phyloP scores from a whole-genome alignment of 2,113 vertebrate species.

The Brachionichthys hirsutus region DNA sequence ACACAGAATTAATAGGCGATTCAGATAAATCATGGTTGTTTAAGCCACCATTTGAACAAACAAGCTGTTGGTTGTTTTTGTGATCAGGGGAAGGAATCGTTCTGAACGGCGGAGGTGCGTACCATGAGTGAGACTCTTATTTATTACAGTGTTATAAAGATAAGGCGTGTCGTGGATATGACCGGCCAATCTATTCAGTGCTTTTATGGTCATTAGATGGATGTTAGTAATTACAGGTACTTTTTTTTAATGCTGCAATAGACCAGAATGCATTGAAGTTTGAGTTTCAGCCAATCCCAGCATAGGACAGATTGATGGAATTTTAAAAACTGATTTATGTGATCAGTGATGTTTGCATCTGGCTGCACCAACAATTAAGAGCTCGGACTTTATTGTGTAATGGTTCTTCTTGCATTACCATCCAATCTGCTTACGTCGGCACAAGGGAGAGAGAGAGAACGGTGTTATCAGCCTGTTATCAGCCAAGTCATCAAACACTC shows the following conservation, averaged over 20 bases:
- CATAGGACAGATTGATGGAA: not conserved
- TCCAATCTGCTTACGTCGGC: slow-evolving; percentile 90
- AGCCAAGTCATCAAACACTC: slow-evolving; percentile 17
- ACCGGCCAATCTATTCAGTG: not conserved
- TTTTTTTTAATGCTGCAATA: not conserved
- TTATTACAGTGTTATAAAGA: slow-evolving; percentile 26
- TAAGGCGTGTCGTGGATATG: slow-evolving; percentile 9
- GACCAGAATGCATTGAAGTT: too few species aligned
- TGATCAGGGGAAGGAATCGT: too few species aligned
- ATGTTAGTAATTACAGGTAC: not conserved
- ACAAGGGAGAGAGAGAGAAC: slow-evolving; percentile 73
- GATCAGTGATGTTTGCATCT: slow-evolving; percentile 16
- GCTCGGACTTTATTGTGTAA: slow-evolving; percentile 20
- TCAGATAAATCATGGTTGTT: too few species aligned
- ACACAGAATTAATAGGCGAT: too few species aligned
- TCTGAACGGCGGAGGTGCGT: not conserved
- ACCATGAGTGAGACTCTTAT: not conserved
- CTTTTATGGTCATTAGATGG: slow-evolving; percentile 2
- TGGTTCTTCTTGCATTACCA: slow-evolving; percentile 83
- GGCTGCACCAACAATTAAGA: slow-evolving; percentile 52
- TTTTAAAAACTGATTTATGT: too few species aligned
- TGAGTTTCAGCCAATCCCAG: not conserved
- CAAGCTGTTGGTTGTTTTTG: too few species aligned
- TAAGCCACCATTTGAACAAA: too few species aligned
- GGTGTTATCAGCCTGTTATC: slow-evolving; percentile 41